Percentiles rank a stretch among this genome's conserved stretches.
Evolutionary conservation across 2,888 invertebrate genomes (phyloP).

Genomic region (Archaeoteleia sp.): DNA sequence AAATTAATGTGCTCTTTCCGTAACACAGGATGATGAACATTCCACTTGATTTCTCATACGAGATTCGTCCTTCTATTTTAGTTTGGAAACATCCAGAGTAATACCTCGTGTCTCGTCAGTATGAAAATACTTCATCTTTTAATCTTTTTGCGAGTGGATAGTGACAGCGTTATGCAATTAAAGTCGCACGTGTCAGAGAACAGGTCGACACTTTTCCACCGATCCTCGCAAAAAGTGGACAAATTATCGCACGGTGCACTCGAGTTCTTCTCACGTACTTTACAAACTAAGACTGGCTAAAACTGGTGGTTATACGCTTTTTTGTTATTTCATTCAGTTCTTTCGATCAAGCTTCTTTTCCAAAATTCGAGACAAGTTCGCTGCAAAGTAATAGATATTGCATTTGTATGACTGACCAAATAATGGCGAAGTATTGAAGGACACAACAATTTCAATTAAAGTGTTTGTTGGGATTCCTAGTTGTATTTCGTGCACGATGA

Average conservation of each 20-base stretch:
- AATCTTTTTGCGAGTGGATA: slow-evolving; percentile 12
- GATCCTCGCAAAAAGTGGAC: slow-evolving; percentile 2
- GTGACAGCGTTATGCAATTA: slow-evolving; percentile 21
- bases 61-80: not conserved
- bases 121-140: slow-evolving; percentile 19
- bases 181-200: slow-evolving; percentile 17
- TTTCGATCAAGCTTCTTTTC: not conserved
- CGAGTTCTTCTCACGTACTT: not conserved
- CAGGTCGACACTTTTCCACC: slow-evolving; percentile 16
- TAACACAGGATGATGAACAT: slow-evolving; percentile 15
- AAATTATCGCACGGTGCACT: slow-evolving; percentile 7
- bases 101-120: slow-evolving; percentile 5
- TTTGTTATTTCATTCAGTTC: not conserved
- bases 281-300: not conserved
- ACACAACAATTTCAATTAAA: too few relatives aligned
- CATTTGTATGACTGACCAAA: too few relatives aligned
- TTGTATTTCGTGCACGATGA: not conserved
- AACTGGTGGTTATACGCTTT: not conserved
- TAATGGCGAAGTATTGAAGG: too few relatives aligned
- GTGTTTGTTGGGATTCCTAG: too few relatives aligned
- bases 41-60: not conserved
- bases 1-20: slow-evolving; percentile 55
- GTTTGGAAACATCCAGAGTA: not conserved
- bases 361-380: too few relatives aligned
- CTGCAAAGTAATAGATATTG: too few relatives aligned